Percentiles rank a stretch among this genome's conserved stretches.
phyloP scores from a whole-genome alignment of 2,888 invertebrate genomes.

The Lepetodrilus schrolli region DNA sequence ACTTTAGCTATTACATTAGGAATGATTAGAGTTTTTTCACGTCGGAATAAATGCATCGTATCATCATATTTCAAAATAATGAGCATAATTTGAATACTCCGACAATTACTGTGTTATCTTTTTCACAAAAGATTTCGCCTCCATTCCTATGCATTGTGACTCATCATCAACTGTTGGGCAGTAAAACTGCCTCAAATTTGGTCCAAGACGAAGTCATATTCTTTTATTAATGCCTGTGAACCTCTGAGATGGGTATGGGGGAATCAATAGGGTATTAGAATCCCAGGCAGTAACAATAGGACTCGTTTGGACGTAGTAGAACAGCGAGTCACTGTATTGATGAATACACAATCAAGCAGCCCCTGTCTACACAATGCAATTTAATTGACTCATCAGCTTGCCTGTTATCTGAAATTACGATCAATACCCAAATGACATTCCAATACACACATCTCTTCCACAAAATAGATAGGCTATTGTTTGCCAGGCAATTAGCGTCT shows the following conservation, averaged over 20 bases:
- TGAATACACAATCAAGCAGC: slow-evolving; percentile 32
- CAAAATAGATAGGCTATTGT: slow-evolving; percentile 43
- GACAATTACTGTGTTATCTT: slow-evolving; percentile 17
- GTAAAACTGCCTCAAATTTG: slow-evolving; percentile 2
- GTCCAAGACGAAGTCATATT: slow-evolving; percentile 10
- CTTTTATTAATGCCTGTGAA: slow-evolving; percentile 21
- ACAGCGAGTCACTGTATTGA: slow-evolving; percentile 28
- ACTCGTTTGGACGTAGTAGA: slow-evolving; percentile 20
- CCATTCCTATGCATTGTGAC: slow-evolving; percentile 1
- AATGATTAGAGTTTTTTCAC: slow-evolving; percentile 20
- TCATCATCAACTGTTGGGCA: neutral
- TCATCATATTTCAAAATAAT: slow-evolving; percentile 27
- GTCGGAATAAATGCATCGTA: slow-evolving; percentile 22
- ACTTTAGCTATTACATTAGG: slow-evolving; percentile 23
- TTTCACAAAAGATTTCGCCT: slow-evolving; percentile 18
- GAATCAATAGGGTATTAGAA: slow-evolving; percentile 27
- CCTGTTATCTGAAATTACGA: slow-evolving; percentile 48
- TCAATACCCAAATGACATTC: slow-evolving; percentile 47
- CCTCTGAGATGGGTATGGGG: neutral
- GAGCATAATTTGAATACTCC: slow-evolving; percentile 22
- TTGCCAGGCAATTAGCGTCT: slow-evolving; percentile 39
- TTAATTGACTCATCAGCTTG: slow-evolving; percentile 52
- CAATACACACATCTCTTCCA: slow-evolving; percentile 36
- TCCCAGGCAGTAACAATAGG: slow-evolving; percentile 21
- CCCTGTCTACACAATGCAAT: slow-evolving; percentile 46